A percentile compares a stretch with the other conserved stretches of the same genome.
Conservation (phyloP, 2,113 vertebrate genomes). For the Mohoua ochrocephala region DNA sequence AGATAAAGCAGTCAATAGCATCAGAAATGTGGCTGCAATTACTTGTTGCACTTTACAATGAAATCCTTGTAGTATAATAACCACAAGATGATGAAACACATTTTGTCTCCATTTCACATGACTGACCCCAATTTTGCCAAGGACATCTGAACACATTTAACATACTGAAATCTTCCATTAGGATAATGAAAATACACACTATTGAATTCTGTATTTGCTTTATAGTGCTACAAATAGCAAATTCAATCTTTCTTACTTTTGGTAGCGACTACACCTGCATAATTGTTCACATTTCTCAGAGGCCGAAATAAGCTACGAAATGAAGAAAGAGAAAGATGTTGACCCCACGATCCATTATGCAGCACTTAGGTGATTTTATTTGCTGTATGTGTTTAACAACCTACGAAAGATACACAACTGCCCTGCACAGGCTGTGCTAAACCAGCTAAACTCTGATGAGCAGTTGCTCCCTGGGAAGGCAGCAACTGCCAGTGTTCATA, state of each 20-base stretch:
- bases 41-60: conserved; percentile 61
- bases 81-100: conserved; percentile 14
- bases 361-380: not conserved
- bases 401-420: not conserved
- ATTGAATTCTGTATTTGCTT: conserved; percentile 42
- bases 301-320: conserved; percentile 8
- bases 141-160: conserved; percentile 53
- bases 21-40: conserved; percentile 46
- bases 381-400: not conserved
- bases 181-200: conserved; percentile 45
- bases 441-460: not conserved
- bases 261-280: conserved; percentile 38
- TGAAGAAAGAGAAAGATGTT: not conserved
- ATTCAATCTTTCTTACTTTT: conserved; percentile 54
- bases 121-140: conserved; percentile 56
- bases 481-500: not conserved
- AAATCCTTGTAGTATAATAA: conserved; percentile 52
- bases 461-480: not conserved
- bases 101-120: conserved; percentile 37
- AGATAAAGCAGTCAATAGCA: conserved; percentile 47
- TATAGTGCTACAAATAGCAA: conserved; percentile 47
- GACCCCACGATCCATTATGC: conserved; percentile 10
- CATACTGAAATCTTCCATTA: conserved; percentile 53
- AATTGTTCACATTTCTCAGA: conserved; percentile 31
- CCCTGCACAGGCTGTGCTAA: not conserved